Evolutionary conservation across 2,797 vertebrate genomes (phyloP), one percentile per base, ranked within the genome.

Genomic region (Lerista edwardsae): DNA sequence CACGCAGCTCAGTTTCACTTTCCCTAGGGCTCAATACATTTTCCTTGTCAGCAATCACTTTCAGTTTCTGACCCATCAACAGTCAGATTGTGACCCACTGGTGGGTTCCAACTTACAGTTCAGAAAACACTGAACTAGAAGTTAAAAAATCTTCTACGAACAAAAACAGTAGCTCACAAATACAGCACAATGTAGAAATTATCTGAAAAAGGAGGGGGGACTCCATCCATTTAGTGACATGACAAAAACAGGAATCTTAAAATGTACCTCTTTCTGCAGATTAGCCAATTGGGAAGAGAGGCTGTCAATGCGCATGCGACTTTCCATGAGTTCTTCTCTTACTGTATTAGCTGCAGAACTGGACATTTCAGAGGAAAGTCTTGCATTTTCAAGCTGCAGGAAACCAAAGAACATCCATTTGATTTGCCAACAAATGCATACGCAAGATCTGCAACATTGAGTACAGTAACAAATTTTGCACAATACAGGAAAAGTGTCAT

Each of bases 281-380:
- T 82, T 95, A 51, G 93, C 67, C 19, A 99, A 93, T 89, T 98
- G 97, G 3, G 96, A 94, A 0, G 94, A 95, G 51, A 99, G 96
- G 86, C 90, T 97, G 80, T 98, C 97, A 0, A 98, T 96, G 57
- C 97, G 95, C 78, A 98, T 65, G 1, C 83, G 80, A 2, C 97
- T 97, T 92, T 98, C 98, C 55, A 92, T 95, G 67, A 99, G 96
- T 82, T 99, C 97, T 93, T 99, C 97, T n/a, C 96, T 94, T 71
- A 97, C 93, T 57, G 95, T 93, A 86, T 88, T 97, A 65, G 95
- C 96, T 3, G 97, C 94, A 2, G 95, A 96, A 83, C 90, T 97
- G 71, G 95, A 98, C 96, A 97, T 97, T 94, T 99, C 97, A 0
- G 96, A 97, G 0, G 96, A 91, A 4, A 96, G 91, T 1, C 94